phyloP scores from a whole-genome alignment of 2,888 invertebrate genomes.

The Drosophila robusta region DNA sequence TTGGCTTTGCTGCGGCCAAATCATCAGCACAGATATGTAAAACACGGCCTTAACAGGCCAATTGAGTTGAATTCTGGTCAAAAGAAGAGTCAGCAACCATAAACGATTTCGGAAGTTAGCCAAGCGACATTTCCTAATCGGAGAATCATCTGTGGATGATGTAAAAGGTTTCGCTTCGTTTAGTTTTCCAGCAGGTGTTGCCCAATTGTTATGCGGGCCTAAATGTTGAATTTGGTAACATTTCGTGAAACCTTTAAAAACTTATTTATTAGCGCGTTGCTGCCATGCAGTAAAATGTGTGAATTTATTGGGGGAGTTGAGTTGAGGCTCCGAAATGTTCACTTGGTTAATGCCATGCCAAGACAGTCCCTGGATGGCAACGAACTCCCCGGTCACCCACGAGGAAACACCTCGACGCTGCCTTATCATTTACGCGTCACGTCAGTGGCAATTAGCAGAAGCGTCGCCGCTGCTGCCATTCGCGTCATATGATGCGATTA shows the following conservation, averaged over 20 bases:
- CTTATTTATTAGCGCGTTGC: conserved; percentile 42
- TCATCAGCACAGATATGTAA: background rate
- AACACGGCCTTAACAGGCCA: conserved; percentile 19
- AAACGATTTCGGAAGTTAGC: conserved; percentile 71
- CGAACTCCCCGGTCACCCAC: conserved; percentile 67
- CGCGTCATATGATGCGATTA: conserved; percentile 70
- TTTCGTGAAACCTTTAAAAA: background rate
- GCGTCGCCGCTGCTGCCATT: conserved; percentile 27
- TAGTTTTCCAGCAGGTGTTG: conserved; percentile 17
- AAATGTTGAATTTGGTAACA: conserved; percentile 35
- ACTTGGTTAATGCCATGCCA: too few species aligned
- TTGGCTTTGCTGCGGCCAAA: background rate
- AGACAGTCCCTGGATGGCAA: conserved; percentile 45
- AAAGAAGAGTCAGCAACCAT: background rate
- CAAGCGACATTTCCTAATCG: conserved; percentile 43
- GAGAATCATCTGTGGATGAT: conserved; percentile 1
- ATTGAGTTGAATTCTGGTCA: conserved; percentile 7
- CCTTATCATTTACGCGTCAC: conserved; percentile 75
- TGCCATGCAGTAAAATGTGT: conserved; percentile 26
- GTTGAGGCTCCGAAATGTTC: too few species aligned
- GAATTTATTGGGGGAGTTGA: conserved; percentile 32
- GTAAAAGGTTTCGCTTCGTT: conserved; percentile 43
- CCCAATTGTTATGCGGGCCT: conserved; percentile 50
- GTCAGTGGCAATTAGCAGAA: conserved; percentile 74
- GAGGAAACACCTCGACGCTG: conserved; percentile 39